Percentiles rank a stretch among this genome's conserved stretches.
Conservation (phyloP, 2,113 vertebrate species). For the Theristicus caerulescens region DNA sequence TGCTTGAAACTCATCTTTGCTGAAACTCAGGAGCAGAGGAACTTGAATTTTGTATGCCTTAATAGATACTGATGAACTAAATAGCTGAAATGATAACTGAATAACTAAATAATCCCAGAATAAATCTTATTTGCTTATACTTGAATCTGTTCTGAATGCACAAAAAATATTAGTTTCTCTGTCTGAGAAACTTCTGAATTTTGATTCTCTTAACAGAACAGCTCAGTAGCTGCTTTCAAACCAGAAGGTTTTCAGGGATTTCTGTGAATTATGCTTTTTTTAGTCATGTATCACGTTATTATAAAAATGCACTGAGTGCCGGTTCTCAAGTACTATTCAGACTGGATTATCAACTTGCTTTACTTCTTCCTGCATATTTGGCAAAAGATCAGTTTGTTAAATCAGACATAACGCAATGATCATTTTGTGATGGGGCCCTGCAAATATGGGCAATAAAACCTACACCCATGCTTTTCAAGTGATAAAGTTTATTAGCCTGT, state of each 20-base stretch:
- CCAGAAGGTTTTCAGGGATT: background rate
- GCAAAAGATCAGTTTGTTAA: background rate
- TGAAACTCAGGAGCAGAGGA: background rate
- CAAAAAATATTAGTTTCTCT: background rate
- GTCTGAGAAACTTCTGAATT: background rate
- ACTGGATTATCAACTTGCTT: background rate
- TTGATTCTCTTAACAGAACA: background rate
- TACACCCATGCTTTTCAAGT: background rate
- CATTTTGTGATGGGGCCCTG: background rate
- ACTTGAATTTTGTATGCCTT: background rate
- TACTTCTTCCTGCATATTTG: background rate
- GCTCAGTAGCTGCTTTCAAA: background rate
- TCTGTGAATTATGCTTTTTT: background rate
- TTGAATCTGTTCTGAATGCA: background rate
- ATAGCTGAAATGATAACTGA: background rate
- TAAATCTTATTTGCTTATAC: background rate
- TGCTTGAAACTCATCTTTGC: background rate
- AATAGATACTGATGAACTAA: background rate
- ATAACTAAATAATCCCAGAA: background rate
- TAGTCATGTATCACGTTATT: background rate
- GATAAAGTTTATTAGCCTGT: background rate
- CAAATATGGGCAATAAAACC: background rate
- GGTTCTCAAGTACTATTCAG: background rate
- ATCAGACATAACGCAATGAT: background rate
- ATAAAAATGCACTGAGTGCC: background rate